Conservation (phyloP, 2,113 vertebrate species). For the Odontophorus gujanensis region DNA sequence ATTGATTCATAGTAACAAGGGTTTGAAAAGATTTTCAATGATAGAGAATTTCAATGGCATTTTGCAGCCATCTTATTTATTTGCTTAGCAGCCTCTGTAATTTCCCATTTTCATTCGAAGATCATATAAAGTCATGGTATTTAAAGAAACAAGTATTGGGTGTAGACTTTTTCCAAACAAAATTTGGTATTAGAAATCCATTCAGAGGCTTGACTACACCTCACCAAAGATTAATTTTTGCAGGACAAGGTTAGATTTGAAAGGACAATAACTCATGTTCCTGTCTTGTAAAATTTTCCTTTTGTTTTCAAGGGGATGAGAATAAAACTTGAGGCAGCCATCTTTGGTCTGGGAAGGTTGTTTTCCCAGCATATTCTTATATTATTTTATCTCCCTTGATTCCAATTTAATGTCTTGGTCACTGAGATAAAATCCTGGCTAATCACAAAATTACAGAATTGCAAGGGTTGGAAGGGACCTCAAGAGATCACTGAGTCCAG, state of each 20-base stretch:
- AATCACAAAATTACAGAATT: too few relatives aligned
- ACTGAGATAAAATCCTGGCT: not conserved
- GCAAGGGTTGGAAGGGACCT: too few relatives aligned
- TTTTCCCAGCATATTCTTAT: not conserved
- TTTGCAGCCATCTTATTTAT: slow-evolving; percentile 45
- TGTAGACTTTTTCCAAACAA: not conserved
- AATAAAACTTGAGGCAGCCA: not conserved
- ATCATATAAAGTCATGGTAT: accelerated
- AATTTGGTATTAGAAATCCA: not conserved
- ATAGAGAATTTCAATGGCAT: not conserved
- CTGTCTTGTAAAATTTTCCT: not conserved
- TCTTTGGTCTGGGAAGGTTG: not conserved
- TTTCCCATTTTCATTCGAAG: not conserved
- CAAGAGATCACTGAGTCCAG: not conserved
- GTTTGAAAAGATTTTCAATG: slow-evolving; percentile 18
- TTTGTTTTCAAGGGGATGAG: not conserved
- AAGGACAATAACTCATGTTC: not conserved
- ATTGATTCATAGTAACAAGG: slow-evolving; percentile 12
- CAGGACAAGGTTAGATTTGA: not conserved
- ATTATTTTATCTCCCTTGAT: not conserved
- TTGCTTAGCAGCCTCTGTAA: not conserved
- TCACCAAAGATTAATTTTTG: not conserved
- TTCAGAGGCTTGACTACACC: not conserved
- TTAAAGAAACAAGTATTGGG: not conserved
- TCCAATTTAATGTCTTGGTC: not conserved